Conservation (phyloP, 2,888 invertebrate species). For the Prosapia bicincta region DNA sequence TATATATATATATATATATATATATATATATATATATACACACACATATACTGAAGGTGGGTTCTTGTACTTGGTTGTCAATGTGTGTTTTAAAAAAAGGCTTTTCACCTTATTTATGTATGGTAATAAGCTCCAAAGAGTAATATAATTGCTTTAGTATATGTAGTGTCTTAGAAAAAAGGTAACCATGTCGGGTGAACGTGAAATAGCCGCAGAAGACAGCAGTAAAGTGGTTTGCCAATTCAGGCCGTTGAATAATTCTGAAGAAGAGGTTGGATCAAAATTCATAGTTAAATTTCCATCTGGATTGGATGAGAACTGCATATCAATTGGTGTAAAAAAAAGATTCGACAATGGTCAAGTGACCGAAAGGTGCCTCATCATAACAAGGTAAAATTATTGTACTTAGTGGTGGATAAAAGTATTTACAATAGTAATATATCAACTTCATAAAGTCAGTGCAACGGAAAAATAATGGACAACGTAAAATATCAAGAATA, state of each 20-base stretch:
- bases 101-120: slow-evolving; percentile 13
- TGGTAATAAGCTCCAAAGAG: background rate
- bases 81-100: slow-evolving; percentile 15
- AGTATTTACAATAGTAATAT: no score
- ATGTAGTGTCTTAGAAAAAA: background rate
- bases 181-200: slow-evolving; percentile 54
- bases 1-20: no score
- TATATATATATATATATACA: no score
- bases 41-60: no score
- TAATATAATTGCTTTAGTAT: slow-evolving; percentile 7
- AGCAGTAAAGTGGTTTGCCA: slow-evolving; percentile 98
- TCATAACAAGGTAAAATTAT: no score
- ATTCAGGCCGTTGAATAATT: slow-evolving; percentile 97
- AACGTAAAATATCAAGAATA: no score
- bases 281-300: slow-evolving; percentile 98
- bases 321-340: slow-evolving; percentile 94
- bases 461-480: no score
- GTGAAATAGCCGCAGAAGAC: slow-evolving; percentile 91
- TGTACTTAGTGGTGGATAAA: no score
- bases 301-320: slow-evolving; percentile 88
- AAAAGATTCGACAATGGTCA: no score
- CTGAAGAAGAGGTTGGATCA: slow-evolving; percentile 97
- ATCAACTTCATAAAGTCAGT: no score
- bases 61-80: slow-evolving; percentile 16
- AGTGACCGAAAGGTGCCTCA: no score